Conservation (phyloP, 2,888 invertebrate genomes). For the Trissolcus brochymenae region DNA sequence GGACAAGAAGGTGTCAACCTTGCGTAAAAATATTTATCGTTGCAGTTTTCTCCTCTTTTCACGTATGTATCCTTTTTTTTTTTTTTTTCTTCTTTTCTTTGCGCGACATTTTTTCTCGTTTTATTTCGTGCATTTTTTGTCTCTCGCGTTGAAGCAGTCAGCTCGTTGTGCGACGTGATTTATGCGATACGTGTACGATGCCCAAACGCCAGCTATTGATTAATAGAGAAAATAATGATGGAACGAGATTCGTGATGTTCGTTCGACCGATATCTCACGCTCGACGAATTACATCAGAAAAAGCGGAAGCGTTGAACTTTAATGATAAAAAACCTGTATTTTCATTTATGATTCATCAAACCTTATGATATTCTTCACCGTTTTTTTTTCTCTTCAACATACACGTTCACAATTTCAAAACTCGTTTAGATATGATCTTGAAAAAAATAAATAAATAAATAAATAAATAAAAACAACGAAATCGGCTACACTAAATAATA, state of each 20-base stretch:
- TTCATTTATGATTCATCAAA: conserved; percentile 47
- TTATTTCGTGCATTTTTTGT: conserved; percentile 45
- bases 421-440: neutral
- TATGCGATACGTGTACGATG: conserved; percentile 58
- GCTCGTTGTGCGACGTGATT: conserved; percentile 56
- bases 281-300: conserved; percentile 57
- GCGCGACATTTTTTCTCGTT: conserved; percentile 21
- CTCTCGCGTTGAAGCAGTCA: conserved; percentile 45
- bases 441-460: too few species aligned
- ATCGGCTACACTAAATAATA: too few species aligned
- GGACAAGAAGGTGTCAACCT: conserved; percentile 24
- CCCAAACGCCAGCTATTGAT: conserved; percentile 56
- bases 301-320: conserved; percentile 57
- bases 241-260: conserved; percentile 57
- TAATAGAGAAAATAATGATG: conserved; percentile 59
- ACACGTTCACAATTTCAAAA: conserved; percentile 1
- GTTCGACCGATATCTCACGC: conserved; percentile 58
- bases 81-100: conserved; percentile 9
- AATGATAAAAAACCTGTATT: conserved; percentile 51
- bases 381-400: neutral
- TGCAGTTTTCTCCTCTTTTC: conserved; percentile 28
- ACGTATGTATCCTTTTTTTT: conserved; percentile 32
- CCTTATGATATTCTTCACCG: conserved; percentile 22
- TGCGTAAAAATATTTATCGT: conserved; percentile 27
- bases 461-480: too few species aligned